Evolutionary conservation across 1,140 invertebrate genomes (phyloP).

Genomic region (Anastrepha obliqua): DNA sequence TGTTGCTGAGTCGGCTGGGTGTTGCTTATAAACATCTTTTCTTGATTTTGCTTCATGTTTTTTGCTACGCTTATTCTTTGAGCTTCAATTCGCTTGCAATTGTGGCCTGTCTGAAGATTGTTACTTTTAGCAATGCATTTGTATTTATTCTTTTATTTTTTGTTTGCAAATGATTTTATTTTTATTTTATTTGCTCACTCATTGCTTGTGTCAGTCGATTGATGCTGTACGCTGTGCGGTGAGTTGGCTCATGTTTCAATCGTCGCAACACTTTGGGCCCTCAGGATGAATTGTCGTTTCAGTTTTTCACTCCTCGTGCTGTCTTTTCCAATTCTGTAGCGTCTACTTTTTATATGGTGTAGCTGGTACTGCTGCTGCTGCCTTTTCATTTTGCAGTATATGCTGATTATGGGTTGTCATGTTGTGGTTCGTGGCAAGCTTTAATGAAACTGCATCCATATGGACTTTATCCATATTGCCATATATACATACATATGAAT

Average conservation of each 20-base stretch:
- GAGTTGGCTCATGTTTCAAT: slow-evolving; percentile 46
- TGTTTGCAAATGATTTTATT: neutral
- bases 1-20: neutral
- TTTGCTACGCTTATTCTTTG: neutral
- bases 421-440: slow-evolving; percentile 52
- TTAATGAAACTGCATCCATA: neutral
- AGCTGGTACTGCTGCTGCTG: neutral
- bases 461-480: neutral
- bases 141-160: neutral
- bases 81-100: neutral
- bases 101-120: neutral
- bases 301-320: slow-evolving; percentile 24
- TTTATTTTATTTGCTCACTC: slow-evolving; percentile 12
- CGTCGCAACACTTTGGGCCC: slow-evolving; percentile 45
- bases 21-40: neutral
- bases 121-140: slow-evolving; percentile 6
- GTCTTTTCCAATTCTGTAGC: slow-evolving; percentile 36
- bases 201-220: neutral
- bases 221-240: neutral
- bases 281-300: slow-evolving; percentile 52
- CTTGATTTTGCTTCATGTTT: neutral
- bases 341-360: neutral
- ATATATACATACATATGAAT: neutral
- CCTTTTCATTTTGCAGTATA: slow-evolving; percentile 19
- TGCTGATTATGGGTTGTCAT: slow-evolving; percentile 53